Evolutionary conservation across 2,113 vertebrate genomes (phyloP).

Genomic region (Progne subis): DNA sequence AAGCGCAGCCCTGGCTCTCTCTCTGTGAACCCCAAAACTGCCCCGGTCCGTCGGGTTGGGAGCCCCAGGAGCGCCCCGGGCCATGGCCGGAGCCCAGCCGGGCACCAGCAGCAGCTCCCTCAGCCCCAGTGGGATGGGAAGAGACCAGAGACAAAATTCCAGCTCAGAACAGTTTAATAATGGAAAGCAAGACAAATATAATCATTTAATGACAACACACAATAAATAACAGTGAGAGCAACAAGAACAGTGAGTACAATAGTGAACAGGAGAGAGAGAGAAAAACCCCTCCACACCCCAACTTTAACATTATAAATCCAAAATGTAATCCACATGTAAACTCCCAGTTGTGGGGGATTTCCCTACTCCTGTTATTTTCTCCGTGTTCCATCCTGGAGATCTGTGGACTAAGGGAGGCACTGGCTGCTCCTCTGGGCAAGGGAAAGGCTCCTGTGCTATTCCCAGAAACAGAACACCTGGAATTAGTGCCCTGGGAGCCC

Average conservation of each 20-base stretch:
- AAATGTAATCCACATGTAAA: background rate
- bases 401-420: background rate
- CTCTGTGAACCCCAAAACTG: background rate
- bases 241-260: background rate
- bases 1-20: too few species aligned
- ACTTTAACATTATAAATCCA: background rate
- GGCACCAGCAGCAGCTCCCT: background rate
- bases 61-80: background rate
- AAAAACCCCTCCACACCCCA: background rate
- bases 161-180: background rate
- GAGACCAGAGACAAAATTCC: background rate
- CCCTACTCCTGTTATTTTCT: background rate
- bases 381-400: background rate
- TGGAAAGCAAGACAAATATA: background rate
- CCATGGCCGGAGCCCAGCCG: background rate
- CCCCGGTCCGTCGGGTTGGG: accelerated
- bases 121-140: background rate
- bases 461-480: background rate
- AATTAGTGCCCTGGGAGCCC: background rate
- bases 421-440: background rate
- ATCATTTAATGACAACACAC: too few species aligned
- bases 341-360: background rate
- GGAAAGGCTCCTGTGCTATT: background rate
- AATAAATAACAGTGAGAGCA: background rate
- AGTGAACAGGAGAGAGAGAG: background rate